Evolutionary conservation across 2,113 vertebrate species (phyloP).

Genomic region (Cacatua alba): DNA sequence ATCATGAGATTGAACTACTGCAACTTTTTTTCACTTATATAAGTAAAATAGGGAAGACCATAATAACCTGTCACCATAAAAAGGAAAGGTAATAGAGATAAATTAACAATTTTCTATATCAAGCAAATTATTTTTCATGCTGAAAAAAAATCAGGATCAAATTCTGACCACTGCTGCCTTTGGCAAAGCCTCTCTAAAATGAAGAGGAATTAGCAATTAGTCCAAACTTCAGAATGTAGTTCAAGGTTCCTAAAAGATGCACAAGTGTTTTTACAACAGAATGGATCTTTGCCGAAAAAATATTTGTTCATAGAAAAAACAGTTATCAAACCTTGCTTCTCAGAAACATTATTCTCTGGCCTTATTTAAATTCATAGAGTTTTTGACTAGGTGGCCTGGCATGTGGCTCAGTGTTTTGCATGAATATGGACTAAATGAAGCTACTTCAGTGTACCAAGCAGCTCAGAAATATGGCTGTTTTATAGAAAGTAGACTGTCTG

Average conservation of each 20-base stretch:
- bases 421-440: not conserved
- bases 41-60: not conserved
- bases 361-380: slow-evolving; percentile 32
- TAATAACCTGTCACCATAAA: not conserved
- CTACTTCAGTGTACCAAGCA: not conserved
- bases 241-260: not conserved
- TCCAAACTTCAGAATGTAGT: not conserved
- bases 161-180: not conserved
- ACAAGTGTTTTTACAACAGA: not conserved
- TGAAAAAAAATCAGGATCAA: not conserved
- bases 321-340: not conserved
- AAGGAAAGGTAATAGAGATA: not conserved
- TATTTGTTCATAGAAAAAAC: not conserved
- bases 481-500: not conserved
- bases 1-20: not conserved
- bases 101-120: not conserved
- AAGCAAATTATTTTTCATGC: not conserved
- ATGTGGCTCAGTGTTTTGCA: not conserved
- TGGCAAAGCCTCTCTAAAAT: not conserved
- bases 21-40: not conserved
- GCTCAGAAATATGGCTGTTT: not conserved
- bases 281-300: not conserved
- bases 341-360: not conserved
- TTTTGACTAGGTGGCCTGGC: slow-evolving; percentile 8
- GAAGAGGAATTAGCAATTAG: not conserved